These are phyloP conservation scores for Calosoma granatense DNA, from an alignment of 1,140 invertebrate species.

Conservation along the genomic window DNA sequence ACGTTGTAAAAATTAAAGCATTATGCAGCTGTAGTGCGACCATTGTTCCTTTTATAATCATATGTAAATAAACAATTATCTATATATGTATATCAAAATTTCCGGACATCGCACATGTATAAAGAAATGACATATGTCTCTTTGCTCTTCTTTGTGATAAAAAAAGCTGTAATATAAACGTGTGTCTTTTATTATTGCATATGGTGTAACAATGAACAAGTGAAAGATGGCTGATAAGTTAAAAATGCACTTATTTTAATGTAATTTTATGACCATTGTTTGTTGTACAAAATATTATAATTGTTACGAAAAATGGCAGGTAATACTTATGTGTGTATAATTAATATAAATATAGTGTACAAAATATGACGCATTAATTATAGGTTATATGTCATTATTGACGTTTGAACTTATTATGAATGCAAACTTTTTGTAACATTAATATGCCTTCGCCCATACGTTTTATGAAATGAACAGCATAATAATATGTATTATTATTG, in stretches of 20 bases:
- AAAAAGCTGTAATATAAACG: neutral
- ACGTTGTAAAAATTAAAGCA: neutral
- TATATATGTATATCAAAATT: no score
- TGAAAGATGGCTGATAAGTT: neutral
- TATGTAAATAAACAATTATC: neutral
- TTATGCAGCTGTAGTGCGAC: no score
- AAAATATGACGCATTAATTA: no score
- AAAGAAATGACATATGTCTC: no score
- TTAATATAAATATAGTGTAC: neutral
- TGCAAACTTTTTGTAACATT: no score
- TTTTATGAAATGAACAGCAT: no score
- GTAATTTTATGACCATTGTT: neutral
- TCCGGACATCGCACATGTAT: no score
- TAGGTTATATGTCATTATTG: constrained; percentile 2
- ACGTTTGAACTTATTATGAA: no score
- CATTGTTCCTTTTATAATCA: neutral
- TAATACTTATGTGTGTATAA: neutral
- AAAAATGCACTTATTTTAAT: neutral
- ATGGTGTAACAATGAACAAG: neutral
- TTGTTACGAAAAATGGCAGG: neutral
- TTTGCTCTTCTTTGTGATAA: no score
- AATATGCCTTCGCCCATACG: no score
- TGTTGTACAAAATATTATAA: neutral
- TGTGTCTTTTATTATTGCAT: neutral
- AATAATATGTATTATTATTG: no score